Evolutionary conservation across 2,113 vertebrate species (phyloP).

Genomic region (Lepus europaeus): DNA sequence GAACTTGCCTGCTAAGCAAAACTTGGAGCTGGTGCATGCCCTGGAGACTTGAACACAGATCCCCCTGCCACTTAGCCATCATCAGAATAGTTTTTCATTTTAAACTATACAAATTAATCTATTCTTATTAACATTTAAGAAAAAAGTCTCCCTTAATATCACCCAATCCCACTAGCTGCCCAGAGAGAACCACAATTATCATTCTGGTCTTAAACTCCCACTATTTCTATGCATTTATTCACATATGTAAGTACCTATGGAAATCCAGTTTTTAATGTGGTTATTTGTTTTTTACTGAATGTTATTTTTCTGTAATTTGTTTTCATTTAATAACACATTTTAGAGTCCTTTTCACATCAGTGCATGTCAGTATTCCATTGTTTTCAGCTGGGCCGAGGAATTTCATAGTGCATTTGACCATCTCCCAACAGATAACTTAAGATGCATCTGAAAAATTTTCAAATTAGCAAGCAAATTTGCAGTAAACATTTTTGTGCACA

Average conservation of each 20-base stretch:
- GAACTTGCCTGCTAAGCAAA: neutral
- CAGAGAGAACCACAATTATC: neutral
- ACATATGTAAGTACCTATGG: neutral
- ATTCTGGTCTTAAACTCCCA: neutral
- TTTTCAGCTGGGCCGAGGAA: neutral
- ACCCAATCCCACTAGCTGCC: neutral
- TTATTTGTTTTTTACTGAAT: neutral
- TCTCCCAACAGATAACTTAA: neutral
- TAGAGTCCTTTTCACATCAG: neutral
- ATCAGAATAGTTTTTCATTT: neutral
- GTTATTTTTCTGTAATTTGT: neutral
- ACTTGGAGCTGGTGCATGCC: neutral
- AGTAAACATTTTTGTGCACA: neutral
- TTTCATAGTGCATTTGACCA: neutral
- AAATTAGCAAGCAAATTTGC: neutral
- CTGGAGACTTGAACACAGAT: neutral
- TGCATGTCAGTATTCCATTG: neutral
- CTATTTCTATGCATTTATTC: neutral
- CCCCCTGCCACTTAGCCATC: neutral
- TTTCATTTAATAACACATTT: neutral
- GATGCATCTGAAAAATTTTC: neutral
- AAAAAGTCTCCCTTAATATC: neutral
- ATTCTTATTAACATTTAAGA: neutral
- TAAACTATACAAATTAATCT: neutral
- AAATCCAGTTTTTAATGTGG: neutral